Evolutionary conservation across 2,797 vertebrate genomes (phyloP), one percentile per base, ranked within the genome.

Genomic region (Myoxocephalus aenaeus): DNA sequence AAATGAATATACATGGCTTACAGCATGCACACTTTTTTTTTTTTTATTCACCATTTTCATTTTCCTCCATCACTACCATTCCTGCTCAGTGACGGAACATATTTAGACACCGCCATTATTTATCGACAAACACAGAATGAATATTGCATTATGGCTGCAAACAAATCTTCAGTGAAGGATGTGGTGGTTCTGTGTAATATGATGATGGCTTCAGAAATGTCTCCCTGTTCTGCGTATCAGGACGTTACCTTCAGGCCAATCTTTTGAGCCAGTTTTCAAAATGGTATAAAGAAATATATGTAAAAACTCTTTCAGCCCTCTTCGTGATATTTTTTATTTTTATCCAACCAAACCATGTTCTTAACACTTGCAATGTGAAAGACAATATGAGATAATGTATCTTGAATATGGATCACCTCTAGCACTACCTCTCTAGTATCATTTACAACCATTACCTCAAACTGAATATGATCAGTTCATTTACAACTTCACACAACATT

Each of bases 61-160:
- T 61, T 70, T 34, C 36, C 25, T n/a, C 13, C 48, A 32, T 66
- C 25, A 34, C 14, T 22, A 48, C 13, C 12, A 14, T 34, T 61
- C 18, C 53, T 69, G 48, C 20, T 65, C 53, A 54, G 10, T 48
- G 40, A 40, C n/a, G 54, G 44, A 63, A 72, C 25, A 63, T 53
- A 36, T 65, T 66, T 5, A 3, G 34, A 75, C 46, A 3, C 25
- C 20, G 10, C 14, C 11, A 44, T 40, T 46, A 70, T 44, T 68
- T 57, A 48, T 44, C 58, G 29, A 46, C n/a, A 54, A 7, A 70
- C 1, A 65, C 20, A 61, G 4, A 34, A n/a, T 57, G 42, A 72
- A 70, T 67, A 70, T 27, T 66, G 11, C n/a, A 67, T 44, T 40
- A 22, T 50, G 7, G 42, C 68, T 77, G 69, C 72, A 51, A 74